Percentiles rank a stretch among this genome's conserved stretches.
Conservation (phyloP, 2,888 invertebrate genomes). For the Leucozona laternaria region DNA sequence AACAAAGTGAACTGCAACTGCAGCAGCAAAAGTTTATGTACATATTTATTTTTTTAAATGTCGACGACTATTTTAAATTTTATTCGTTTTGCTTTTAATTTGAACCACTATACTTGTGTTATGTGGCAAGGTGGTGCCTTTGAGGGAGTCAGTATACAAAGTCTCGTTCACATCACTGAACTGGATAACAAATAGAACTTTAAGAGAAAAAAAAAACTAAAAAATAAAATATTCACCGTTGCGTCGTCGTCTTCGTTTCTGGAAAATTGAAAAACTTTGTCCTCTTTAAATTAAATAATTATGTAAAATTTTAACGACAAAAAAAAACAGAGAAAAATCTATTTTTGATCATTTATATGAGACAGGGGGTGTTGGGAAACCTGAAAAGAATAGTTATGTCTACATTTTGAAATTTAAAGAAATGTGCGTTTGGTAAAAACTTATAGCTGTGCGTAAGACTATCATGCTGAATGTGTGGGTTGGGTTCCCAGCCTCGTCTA, state of each 20-base stretch:
- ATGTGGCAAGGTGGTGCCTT: constrained; percentile 52
- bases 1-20: constrained; percentile 37
- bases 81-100: constrained; percentile 3
- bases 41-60: not conserved
- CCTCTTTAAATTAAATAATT: not conserved
- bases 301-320: not conserved
- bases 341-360: no score
- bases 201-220: constrained; percentile 19
- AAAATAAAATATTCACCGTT: not conserved
- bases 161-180: constrained; percentile 45
- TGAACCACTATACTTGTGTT: not conserved
- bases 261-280: not conserved
- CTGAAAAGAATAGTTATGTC: no score
- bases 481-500: no score
- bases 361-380: no score
- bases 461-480: no score
- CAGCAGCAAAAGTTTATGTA: constrained; percentile 43
- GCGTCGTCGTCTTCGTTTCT: no score
- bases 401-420: no score
- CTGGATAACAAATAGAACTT: constrained; percentile 34
- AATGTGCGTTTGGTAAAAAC: no score
- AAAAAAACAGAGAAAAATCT: no score
- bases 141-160: constrained; percentile 27
- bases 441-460: no score
- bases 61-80: constrained; percentile 21